Evolutionary conservation across 2,113 vertebrate species (phyloP).

Genomic region (Neolamprologus sp.): DNA sequence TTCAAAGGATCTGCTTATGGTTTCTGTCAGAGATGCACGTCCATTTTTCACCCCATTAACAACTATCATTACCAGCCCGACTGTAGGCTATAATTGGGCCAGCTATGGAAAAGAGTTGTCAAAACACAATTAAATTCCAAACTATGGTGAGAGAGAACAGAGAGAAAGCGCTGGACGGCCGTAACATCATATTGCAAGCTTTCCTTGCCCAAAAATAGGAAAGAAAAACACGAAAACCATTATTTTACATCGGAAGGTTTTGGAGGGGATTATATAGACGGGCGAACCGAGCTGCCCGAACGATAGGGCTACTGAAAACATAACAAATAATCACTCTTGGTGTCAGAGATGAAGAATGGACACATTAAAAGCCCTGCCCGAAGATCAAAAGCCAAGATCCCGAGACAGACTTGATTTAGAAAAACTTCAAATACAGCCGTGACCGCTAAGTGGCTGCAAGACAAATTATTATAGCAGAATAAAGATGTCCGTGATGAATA

Average conservation of each 20-base stretch:
- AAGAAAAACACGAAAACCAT: constrained; percentile 74
- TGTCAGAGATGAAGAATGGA: constrained; percentile 62
- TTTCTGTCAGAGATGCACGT: constrained; percentile 68
- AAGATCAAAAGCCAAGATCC: constrained; percentile 42
- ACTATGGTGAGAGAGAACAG: constrained; percentile 60
- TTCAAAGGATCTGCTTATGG: constrained; percentile 70
- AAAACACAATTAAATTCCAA: constrained; percentile 76
- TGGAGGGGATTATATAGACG: constrained; percentile 55
- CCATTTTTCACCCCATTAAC: constrained; percentile 72
- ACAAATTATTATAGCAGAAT: constrained; percentile 1
- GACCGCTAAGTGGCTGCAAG: background rate
- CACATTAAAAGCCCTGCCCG: constrained; percentile 41
- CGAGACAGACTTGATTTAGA: constrained; percentile 17
- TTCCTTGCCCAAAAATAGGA: constrained; percentile 70
- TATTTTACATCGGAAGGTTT: constrained; percentile 65
- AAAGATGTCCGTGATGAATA: constrained; percentile 15
- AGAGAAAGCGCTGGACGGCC: constrained; percentile 47
- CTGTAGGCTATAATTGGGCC: constrained; percentile 72
- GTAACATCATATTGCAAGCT: constrained; percentile 58
- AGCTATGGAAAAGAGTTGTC: constrained; percentile 71
- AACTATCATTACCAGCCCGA: constrained; percentile 72
- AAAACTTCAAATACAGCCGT: constrained; percentile 27
- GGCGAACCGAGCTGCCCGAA: constrained; percentile 42
- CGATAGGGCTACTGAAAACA: constrained; percentile 63
- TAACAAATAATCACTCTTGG: constrained; percentile 62